Evolutionary conservation across 2,113 vertebrate genomes (phyloP), one percentile per base, ranked within the genome.

Genomic region (Ammodytes marinus): DNA sequence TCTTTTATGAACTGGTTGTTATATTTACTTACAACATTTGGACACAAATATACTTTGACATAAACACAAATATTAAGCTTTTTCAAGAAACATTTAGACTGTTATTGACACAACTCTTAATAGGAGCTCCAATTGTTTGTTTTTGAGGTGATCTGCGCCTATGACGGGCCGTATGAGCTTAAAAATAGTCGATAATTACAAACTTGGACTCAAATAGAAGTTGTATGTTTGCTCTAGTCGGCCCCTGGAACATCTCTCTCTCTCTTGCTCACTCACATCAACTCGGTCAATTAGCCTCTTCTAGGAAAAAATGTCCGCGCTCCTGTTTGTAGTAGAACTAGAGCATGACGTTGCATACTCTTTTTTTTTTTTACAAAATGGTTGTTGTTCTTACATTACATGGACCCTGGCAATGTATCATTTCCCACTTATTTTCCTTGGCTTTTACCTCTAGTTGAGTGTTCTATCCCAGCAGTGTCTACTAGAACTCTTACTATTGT

Each of bases 251-350:
- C 27, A 15, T 27, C 6, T 69, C 39, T 43, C 15, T 13, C 57
- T 75, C 49, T 12, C 53, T 59, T 39, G 42, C 50, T 14, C 7
- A 53, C 42, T 8, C 5, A 59, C 52, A 19, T 65, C 15, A 64
- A 3, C 58, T 87, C 40, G 57, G 43, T 65, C 58, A 53, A 10
- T 64, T 83, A 64, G 10, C 65, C 79, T 86, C 82, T 81, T 74
- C 27, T 15, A 83, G 73, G 79, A 82, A 27, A 27, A 27, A 85
- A 80, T 27, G 40, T 81, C 35, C 49, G 14, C n/a, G 8, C 55
- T 59, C 27, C 5, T 85, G 79, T 88, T 83, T 81, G 55, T 49
- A 68, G 69, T 67, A 46, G 27, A 72, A 73, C 1, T 9, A 47
- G 50, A 19, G 0, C 45, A 71, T 77, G 46, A 68, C 71, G 57